phyloP scores from a whole-genome alignment of 2,888 invertebrate genomes.

The Schizaphis graminum region DNA sequence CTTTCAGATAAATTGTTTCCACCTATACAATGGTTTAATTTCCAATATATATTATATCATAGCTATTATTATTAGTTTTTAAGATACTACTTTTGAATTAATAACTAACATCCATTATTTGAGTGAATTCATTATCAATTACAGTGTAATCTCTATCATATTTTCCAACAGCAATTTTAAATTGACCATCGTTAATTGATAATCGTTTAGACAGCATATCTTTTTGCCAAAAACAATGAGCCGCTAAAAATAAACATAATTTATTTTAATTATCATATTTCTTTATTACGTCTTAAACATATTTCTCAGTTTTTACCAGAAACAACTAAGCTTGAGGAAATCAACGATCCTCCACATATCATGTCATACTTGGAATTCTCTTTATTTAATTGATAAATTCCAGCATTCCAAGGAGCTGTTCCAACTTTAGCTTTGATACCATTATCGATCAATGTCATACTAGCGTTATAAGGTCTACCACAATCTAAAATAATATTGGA shows the following conservation, averaged over 20 bases:
- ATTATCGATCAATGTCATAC: slow-evolving; percentile 69
- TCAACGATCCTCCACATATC: slow-evolving; percentile 65
- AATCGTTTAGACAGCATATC: neutral
- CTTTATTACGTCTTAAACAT: neutral
- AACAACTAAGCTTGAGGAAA: slow-evolving; percentile 49
- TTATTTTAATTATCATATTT: neutral
- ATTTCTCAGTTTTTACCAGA: slow-evolving; percentile 52
- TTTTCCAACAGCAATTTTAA: slow-evolving; percentile 60
- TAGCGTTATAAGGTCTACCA: slow-evolving; percentile 68
- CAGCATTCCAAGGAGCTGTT: slow-evolving; percentile 69
- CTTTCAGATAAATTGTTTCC: neutral
- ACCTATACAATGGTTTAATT: neutral
- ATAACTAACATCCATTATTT: slow-evolving; percentile 48
- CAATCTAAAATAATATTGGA: slow-evolving; percentile 69
- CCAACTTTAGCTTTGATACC: slow-evolving; percentile 69
- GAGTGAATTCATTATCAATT: slow-evolving; percentile 34
- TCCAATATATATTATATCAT: neutral
- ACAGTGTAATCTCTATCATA: slow-evolving; percentile 12
- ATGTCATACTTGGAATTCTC: slow-evolving; percentile 6
- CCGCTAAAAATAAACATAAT: slow-evolving; percentile 41
- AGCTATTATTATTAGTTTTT: neutral
- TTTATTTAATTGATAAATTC: slow-evolving; percentile 36
- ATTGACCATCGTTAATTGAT: neutral
- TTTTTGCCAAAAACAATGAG: slow-evolving; percentile 60
- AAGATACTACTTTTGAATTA: neutral